Evolutionary conservation across 1,140 invertebrate species (phyloP).

Genomic region (Physella acuta): DNA sequence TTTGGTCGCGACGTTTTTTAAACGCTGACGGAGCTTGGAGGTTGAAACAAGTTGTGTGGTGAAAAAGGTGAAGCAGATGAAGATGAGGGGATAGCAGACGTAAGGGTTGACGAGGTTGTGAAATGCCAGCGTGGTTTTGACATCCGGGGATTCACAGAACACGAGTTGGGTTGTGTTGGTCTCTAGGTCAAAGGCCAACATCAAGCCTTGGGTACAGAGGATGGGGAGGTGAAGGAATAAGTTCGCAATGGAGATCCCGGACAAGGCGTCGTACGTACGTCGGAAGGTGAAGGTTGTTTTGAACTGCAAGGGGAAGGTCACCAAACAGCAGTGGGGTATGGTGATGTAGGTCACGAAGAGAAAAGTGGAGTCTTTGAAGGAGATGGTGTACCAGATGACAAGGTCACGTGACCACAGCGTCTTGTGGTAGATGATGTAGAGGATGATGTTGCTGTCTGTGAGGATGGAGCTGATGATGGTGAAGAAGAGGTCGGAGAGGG

Average conservation of each 20-base stretch:
- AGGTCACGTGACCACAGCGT: background rate
- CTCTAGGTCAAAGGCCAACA: background rate
- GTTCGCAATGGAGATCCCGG: background rate
- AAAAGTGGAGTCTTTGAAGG: background rate
- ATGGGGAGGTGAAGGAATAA: background rate
- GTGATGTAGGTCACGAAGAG: background rate
- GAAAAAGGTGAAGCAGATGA: background rate
- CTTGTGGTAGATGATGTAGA: background rate
- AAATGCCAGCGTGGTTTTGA: background rate
- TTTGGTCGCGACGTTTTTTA: background rate
- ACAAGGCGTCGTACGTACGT: background rate
- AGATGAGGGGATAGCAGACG: background rate
- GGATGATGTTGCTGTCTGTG: background rate
- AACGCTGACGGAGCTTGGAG: background rate
- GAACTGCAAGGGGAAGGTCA: background rate
- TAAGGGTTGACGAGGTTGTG: background rate
- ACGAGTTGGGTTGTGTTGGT: background rate
- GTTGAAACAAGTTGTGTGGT: background rate
- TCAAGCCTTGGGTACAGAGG: background rate
- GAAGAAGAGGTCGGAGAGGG: background rate
- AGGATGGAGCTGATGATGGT: background rate
- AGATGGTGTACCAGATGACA: background rate
- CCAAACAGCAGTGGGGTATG: background rate
- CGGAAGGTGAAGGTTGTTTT: background rate
- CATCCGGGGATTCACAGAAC: background rate